Percentiles rank a stretch among this genome's conserved stretches.
Evolutionary conservation across 2,888 invertebrate genomes (phyloP).

Genomic region (Hetaerina titia): DNA sequence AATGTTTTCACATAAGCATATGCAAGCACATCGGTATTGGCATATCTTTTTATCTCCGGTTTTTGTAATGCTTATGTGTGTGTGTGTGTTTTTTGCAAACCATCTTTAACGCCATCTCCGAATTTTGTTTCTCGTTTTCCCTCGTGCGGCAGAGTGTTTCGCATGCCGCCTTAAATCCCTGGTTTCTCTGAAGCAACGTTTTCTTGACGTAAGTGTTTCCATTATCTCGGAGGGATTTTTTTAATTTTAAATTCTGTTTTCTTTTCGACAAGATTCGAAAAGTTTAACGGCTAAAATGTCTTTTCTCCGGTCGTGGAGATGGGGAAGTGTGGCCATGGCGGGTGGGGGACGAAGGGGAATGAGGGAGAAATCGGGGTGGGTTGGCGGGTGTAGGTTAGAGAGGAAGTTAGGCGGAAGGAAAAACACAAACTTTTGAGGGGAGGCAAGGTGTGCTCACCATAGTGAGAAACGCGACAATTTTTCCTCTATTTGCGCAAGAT

Average conservation of each 20-base stretch:
- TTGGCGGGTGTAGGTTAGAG: background rate
- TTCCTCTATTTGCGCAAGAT: background rate
- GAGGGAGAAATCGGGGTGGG: background rate
- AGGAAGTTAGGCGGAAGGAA: background rate
- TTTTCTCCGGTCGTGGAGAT: background rate
- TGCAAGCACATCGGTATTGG: background rate
- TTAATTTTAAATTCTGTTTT: background rate
- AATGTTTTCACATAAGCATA: background rate
- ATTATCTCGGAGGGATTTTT: constrained; percentile 16
- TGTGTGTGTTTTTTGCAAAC: background rate
- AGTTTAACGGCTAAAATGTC: constrained; percentile 33
- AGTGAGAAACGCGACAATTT: background rate
- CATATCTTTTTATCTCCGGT: background rate
- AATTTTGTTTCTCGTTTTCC: background rate
- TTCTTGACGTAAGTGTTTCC: constrained; percentile 12
- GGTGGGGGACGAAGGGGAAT: background rate
- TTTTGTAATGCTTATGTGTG: background rate
- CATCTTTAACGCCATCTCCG: constrained; percentile 32
- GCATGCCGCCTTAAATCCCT: constrained; percentile 18
- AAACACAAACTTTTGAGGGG: background rate
- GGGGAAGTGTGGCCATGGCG: background rate
- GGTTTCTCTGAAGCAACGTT: background rate
- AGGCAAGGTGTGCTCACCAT: background rate
- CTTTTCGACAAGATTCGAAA: constrained; percentile 9
- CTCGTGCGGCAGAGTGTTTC: background rate